Base-by-base conservation (phyloP, 2,888 invertebrate genomes). In the Galerucella pusilla region DNA sequence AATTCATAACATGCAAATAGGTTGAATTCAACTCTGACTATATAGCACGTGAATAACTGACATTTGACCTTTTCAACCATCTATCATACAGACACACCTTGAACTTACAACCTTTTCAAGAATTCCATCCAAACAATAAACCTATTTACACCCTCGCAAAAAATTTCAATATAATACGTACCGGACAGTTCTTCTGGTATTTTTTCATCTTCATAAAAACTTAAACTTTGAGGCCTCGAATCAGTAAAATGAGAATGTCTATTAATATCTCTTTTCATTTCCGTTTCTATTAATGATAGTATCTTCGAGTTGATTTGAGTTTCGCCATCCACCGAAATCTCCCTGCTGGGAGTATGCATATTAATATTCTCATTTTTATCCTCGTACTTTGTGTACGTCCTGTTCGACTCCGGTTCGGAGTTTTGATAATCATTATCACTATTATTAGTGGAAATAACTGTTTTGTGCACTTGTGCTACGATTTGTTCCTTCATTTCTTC, bases 271-370 rank as follows among this genome's bases (percentile, higher is more conserved):
- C 86, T 82, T 71, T 85, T 85, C 84, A 88, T 88, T 80, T 88
- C 88, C 0, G 86, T 85, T 77, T 88, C 88, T 45, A 88, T 87
- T 45, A 88, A 80, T 16, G 85, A 85, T 67, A 88, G 76, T 63
- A 88, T 88, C 81, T 88, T 88, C 14, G 87, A 84, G 79, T 91
- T 91, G 57, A 91, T 91, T 64, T 91, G 91, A 35, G 90, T 83
- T 81, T 91, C 91, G 1, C 89, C 88, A 78, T 91, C 91, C 20
- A 91, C 85, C 0, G 91, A 91, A 10, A 80, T 71, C 14, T 80
- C 79, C 57, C 87, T 82, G 76, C 87, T 87, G 6, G 87, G 87
- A n/a, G 86, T 86, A 70, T 85, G 82, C 28, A 82, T 78, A 74
- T 81, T 84, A 68, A 83, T 81, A 75, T 85, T 85, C 10, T 86